A percentile compares a stretch with the other conserved stretches of the same genome.
phyloP scores from a whole-genome alignment of 2,797 vertebrate genomes.

The Taeniopygia guttata region DNA sequence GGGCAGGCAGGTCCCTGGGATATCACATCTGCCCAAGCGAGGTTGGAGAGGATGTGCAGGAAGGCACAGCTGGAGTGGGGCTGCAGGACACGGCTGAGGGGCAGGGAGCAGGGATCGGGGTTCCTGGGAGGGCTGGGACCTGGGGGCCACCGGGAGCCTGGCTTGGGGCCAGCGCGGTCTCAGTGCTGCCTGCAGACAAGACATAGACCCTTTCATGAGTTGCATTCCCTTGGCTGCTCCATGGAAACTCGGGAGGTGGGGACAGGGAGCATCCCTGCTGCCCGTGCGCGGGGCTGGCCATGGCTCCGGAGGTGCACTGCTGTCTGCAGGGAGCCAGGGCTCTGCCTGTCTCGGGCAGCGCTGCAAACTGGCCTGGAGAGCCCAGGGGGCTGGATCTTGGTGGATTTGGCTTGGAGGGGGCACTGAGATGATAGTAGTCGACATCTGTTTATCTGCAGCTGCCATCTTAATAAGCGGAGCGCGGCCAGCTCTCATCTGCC shows the following conservation, averaged over 20 bases:
- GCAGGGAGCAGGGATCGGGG: background rate
- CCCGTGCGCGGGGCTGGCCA: rapidly evolving
- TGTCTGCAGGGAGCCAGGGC: background rate
- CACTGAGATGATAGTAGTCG: conserved; percentile 41
- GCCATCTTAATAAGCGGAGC: conserved; percentile 52
- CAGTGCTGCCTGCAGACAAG: background rate
- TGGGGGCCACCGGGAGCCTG: background rate
- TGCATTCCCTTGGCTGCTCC: background rate
- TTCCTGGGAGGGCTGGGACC: background rate
- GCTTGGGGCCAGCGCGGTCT: background rate
- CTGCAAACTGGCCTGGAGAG: background rate
- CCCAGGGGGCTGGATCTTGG: background rate
- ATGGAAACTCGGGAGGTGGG: conserved; percentile 2
- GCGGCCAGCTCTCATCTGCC: conserved; percentile 19
- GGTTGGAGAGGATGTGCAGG: background rate
- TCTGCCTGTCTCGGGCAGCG: rapidly evolving
- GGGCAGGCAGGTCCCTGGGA: background rate
- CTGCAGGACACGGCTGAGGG: background rate
- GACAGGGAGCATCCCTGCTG: background rate
- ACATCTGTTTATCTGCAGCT: conserved; percentile 63
- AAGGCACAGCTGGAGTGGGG: rapidly evolving
- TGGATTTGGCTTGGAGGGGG: conserved; percentile 40
- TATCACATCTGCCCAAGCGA: background rate
- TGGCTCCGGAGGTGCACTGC: rapidly evolving
- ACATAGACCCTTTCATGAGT: conserved; percentile 29